These are phyloP conservation scores for Panthera leo DNA, from an alignment of 2,113 vertebrate species.

Conservation along the genomic window DNA sequence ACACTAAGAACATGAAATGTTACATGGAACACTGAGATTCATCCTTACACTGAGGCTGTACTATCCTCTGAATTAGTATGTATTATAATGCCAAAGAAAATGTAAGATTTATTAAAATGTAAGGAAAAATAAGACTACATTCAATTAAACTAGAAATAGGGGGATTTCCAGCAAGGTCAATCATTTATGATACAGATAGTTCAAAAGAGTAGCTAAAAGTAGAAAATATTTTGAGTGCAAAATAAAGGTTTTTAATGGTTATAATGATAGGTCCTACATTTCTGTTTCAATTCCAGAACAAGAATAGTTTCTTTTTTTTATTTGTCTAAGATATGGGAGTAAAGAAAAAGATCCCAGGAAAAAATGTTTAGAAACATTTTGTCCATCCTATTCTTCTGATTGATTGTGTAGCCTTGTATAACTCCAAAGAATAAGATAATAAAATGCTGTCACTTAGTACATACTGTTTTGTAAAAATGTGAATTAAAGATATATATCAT, in stretches of 20 bases:
- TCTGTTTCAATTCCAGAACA: not conserved
- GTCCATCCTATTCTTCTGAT: not conserved
- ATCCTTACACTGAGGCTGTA: not conserved
- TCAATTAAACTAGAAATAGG: not conserved
- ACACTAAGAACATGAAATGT: not conserved
- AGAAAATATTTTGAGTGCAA: not conserved
- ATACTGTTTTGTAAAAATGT: not conserved
- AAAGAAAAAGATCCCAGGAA: not conserved
- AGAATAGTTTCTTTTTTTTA: not conserved
- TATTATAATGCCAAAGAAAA: not conserved
- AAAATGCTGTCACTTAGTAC: not conserved
- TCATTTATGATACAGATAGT: not conserved
- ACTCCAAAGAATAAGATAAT: not conserved
- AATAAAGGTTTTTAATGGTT: not conserved
- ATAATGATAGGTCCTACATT: not conserved
- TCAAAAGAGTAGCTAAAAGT: slow-evolving; percentile 3
- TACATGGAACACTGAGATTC: not conserved
- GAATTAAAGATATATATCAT: not conserved
- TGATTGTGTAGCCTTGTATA: not conserved
- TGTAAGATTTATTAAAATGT: not conserved
- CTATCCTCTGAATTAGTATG: not conserved
- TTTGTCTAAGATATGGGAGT: not conserved
- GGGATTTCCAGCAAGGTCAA: not conserved
- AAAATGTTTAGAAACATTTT: not conserved
- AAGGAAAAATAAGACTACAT: not conserved